phyloP scores from a whole-genome alignment of 2,797 vertebrate species.

The Sphenopsis melanotis region DNA sequence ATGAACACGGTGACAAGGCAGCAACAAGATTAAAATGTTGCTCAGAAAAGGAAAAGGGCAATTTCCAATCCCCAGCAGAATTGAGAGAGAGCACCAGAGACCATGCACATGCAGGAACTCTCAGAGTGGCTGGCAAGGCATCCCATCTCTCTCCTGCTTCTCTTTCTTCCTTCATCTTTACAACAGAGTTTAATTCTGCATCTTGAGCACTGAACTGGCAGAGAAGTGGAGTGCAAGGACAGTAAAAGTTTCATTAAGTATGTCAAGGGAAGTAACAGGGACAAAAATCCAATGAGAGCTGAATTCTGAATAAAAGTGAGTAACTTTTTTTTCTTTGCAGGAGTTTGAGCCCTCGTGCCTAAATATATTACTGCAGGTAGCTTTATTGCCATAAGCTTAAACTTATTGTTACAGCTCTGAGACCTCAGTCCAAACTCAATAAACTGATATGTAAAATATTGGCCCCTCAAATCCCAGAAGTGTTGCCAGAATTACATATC shows the following conservation, averaged over 20 bases:
- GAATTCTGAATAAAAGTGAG: neutral
- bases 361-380: neutral
- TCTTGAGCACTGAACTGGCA: neutral
- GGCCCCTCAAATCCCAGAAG: neutral
- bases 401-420: neutral
- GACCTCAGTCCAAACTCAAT: neutral
- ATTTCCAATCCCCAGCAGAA: constrained; percentile 14
- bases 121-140: neutral
- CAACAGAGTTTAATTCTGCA: neutral
- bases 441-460: neutral
- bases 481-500: neutral
- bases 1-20: neutral
- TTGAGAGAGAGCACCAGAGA: neutral
- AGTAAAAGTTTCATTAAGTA: neutral
- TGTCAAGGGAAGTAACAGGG: neutral
- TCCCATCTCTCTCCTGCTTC: neutral
- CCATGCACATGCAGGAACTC: neutral
- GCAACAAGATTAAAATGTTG: constrained; percentile 14
- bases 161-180: neutral
- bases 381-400: neutral
- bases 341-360: neutral
- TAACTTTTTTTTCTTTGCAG: neutral
- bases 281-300: neutral
- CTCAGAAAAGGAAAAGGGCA: neutral
- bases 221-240: neutral